Base-by-base conservation (phyloP, 2,113 vertebrate genomes). In the Erpornis zantholeuca region DNA sequence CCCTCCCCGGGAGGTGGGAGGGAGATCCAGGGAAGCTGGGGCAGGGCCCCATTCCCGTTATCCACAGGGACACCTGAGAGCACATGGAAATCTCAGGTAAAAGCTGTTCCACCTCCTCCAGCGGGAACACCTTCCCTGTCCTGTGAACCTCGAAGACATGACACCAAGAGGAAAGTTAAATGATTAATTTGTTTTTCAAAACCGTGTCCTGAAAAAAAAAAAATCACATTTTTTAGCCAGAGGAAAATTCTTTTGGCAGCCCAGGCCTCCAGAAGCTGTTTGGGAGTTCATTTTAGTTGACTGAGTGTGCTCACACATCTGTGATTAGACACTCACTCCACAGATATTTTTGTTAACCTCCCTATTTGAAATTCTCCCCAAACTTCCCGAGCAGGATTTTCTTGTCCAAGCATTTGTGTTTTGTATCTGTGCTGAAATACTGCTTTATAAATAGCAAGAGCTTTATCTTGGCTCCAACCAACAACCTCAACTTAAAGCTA, bases 401-500 rank as follows among this genome's bases (percentile, higher is more conserved):
- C 85, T 52, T 72, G 81, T 72, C 76, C 92, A 65, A 63, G 78
- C 75, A 47, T 82, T 96, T 87, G 90, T 86, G 78, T 72, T 93
- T 96, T 76, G 68, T 50, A 88, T 66, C 82, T 2, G 0, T 4
- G 1, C 77, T 87, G 49, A 96, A 94, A 88, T 29, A 79, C 44
- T 63, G 75, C 92, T 88, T 92, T 96, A 95, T 91, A 90, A 98
- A 94, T 92, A 97, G 93, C 88, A 92, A 79, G 73, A 84, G 87
- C 63, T 94, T 97, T 59, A 66, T 92, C 94, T 94, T 80, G 56
- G 76, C 85, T 94, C 85, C 68, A 95, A 63, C 85, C 88, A 94
- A 90, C 95, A 96, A 87, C 94, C 72, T 94, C 93, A 90, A 95
- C 96, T 97, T 97, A 92, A 97, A 79, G 71, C 93, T 97, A 97